Conservation (phyloP, 2,113 vertebrate genomes). For the Ailuropoda melanoleuca region DNA sequence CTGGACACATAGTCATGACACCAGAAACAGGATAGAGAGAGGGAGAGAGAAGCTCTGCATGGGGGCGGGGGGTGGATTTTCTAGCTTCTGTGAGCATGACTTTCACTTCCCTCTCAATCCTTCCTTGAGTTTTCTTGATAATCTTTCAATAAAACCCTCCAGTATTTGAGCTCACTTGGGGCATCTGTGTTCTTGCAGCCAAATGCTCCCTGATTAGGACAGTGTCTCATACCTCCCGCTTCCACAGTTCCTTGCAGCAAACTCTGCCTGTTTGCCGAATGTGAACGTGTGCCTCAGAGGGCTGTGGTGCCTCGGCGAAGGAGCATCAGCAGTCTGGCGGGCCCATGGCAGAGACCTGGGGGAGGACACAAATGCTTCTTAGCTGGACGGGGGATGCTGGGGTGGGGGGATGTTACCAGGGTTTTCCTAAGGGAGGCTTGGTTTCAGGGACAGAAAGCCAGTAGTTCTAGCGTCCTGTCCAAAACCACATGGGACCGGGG, state of each 20-base stretch:
- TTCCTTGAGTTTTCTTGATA: neutral
- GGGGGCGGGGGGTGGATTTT: neutral
- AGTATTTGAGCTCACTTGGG: neutral
- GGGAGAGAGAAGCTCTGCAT: neutral
- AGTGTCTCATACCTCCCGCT: neutral
- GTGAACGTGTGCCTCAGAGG: neutral
- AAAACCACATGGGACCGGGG: no score
- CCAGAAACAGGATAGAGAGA: neutral
- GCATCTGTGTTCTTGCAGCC: neutral
- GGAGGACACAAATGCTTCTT: neutral
- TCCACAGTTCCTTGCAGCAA: neutral
- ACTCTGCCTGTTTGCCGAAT: neutral
- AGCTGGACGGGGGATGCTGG: neutral
- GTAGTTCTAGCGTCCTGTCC: neutral
- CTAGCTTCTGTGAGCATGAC: neutral
- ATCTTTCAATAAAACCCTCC: neutral
- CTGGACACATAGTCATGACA: neutral
- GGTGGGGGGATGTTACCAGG: neutral
- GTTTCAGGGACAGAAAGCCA: neutral
- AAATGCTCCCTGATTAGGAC: neutral
- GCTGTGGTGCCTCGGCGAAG: accelerated
- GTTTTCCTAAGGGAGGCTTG: neutral
- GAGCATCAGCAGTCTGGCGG: neutral
- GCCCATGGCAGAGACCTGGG: neutral
- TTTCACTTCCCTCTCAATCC: neutral